Base-by-base conservation (phyloP, 2,113 vertebrate genomes). In the Tylochromis polylepis region DNA sequence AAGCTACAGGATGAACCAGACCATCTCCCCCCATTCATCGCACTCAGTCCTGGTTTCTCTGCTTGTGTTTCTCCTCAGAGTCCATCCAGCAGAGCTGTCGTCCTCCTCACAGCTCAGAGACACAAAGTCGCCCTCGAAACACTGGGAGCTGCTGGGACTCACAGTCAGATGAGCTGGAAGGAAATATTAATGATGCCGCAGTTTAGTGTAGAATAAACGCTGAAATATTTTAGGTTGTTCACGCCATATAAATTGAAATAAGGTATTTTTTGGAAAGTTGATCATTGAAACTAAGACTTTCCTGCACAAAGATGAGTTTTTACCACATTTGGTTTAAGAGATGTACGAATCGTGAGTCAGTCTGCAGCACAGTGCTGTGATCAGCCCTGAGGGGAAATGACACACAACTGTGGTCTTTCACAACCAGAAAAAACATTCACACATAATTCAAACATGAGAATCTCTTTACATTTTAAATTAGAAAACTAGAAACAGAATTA, bases 201-300 rank as follows among this genome's bases (percentile, higher is more conserved):
- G 59, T 62, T 62, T 62, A 62, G 31, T 0, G 31, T 62, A 36
- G 16, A 62, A 36, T 36, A 36, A 62, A 62, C 10, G 10, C 31
- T 62, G 29, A n/a, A 10, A 36, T 36, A 34, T 6, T 62, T 36
- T 20, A 62, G 9, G 15, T 62, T 11, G 3, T 62, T 62, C 59
- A 3, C 59, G 36, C 16, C 31, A 36, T 20, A 11, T 60, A 34
- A 60, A 20, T 11, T 62, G 16, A 62, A 0, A 31, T 4, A 10
- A 29, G 3, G 8, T 31, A 60, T 18, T 11, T 60, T 60, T 60
- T 18, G 8, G 8, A 18, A 60, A 31, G 15, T 20, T 10, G 58
- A 31, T 2, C 16, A 11, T 2, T 60, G 29, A 60, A 60, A 60
- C 0, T 0, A 31, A 60, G 16, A 34, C 10, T 41, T 41, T 41